These are phyloP conservation scores for Poeciliopsis infans DNA, from an alignment of 2,797 vertebrate genomes.

Conservation along the genomic window DNA sequence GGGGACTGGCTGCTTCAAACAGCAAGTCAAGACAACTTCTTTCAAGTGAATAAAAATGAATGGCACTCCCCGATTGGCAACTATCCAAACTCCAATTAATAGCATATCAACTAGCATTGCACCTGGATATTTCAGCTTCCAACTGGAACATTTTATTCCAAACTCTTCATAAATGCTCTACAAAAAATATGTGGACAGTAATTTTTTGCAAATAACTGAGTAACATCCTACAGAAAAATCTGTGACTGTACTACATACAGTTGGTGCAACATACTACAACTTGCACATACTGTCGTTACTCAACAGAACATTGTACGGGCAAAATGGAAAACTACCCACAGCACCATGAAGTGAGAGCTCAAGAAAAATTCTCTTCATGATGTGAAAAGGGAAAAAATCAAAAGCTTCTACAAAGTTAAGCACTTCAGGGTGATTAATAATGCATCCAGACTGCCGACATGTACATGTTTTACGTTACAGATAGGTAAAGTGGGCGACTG, in stretches of 20 bases:
- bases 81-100: not conserved
- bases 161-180: not conserved
- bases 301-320: not conserved
- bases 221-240: not conserved
- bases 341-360: slow-evolving; percentile 36
- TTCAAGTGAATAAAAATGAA: not conserved
- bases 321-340: slow-evolving; percentile 13
- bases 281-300: slow-evolving; percentile 13
- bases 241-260: not conserved
- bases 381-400: slow-evolving; percentile 40
- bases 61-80: not conserved
- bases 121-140: not conserved
- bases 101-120: not conserved
- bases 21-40: no score
- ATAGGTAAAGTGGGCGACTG: slow-evolving; percentile 9
- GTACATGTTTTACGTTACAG: slow-evolving; percentile 16
- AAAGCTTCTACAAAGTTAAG: slow-evolving; percentile 46
- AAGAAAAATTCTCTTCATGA: slow-evolving; percentile 24
- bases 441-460: slow-evolving; percentile 42
- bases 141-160: not conserved
- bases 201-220: not conserved
- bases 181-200: not conserved
- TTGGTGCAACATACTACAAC: not conserved
- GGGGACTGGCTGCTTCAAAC: no score
- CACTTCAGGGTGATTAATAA: slow-evolving; percentile 66